Evolutionary conservation across 2,888 invertebrate genomes (phyloP), one percentile per base, ranked within the genome.

Genomic region (Nephrotoma flavescens): DNA sequence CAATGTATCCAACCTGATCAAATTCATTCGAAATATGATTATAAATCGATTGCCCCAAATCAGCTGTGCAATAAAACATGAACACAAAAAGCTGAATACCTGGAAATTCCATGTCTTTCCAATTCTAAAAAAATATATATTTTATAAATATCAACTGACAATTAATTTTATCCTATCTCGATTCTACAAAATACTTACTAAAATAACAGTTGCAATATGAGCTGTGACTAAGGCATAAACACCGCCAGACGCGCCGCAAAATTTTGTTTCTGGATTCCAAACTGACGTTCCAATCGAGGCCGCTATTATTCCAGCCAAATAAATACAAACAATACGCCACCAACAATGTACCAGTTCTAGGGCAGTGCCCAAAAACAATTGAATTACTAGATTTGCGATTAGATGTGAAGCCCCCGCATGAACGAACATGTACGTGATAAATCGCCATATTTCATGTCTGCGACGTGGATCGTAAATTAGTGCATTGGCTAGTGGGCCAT

Each of bases 41-140:
- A 92, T 98, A 98, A 45, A 99, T 94, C 0, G 99, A 98, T 11
- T 97, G 95, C 41, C 97, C 97, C 86, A 98, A 93, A 91, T 99
- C 99, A 71, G 96, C 95, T 0, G 93, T 94, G 4, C 96, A 96
- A 88, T 99, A 93, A 6, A 97, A 91, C 0, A 97, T 89, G 90
- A 99, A 96, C 31, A 98, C 94, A 6, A 96, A 90, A 41, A 99
- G 92, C 89, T 99, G 97, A 7, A 97, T 93, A 88, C 96, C 94
- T 0, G 97, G 97, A 90, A 96, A 97, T 90, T 98, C 97, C 99
- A 99, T 99, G 92, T 99, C 98, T 15, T 94, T 93, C 97, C 98
- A 99, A 91, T 99, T 99, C 97, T 97, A 92, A 47, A 84, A 86
- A 87, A 42, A 15, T 44, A 86, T 44, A 86, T 86, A 87, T 87